Evolutionary conservation across 2,797 vertebrate species (phyloP).

Genomic region (Trachurus trachurus): DNA sequence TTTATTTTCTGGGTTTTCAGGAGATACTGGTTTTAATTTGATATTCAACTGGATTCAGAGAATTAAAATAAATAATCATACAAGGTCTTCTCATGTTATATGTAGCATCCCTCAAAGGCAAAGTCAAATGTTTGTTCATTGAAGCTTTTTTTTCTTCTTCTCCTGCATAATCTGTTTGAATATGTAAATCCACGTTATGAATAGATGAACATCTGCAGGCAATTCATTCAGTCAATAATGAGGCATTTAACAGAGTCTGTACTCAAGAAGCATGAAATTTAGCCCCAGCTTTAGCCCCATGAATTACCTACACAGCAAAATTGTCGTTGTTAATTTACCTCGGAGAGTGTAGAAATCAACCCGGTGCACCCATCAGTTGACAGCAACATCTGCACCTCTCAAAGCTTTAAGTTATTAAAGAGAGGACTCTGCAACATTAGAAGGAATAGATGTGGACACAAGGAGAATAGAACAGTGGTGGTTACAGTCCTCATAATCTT

Average conservation of each 20-base stretch:
- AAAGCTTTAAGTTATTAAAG: constrained; percentile 32
- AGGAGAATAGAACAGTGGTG: background rate
- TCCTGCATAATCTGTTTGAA: constrained; percentile 74
- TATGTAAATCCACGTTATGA: constrained; percentile 80
- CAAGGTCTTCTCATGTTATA: constrained; percentile 54
- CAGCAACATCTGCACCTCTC: constrained; percentile 39
- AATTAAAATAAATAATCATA: constrained; percentile 45
- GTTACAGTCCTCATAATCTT: background rate
- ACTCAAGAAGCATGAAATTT: constrained; percentile 77
- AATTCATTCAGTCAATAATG: constrained; percentile 79
- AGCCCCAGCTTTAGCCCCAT: constrained; percentile 58
- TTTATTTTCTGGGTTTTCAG: constrained; percentile 19
- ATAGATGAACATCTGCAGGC: constrained; percentile 81
- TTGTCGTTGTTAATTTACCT: constrained; percentile 64
- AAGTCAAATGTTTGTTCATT: constrained; percentile 72
- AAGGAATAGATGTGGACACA: constrained; percentile 16
- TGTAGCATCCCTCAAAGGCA: constrained; percentile 64
- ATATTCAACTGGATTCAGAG: constrained; percentile 42
- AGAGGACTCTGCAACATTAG: constrained; percentile 46
- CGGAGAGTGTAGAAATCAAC: constrained; percentile 50
- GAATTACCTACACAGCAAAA: constrained; percentile 61
- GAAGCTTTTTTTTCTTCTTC: constrained; percentile 53
- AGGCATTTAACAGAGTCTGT: constrained; percentile 72
- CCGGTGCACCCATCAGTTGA: background rate
- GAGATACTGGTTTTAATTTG: constrained; percentile 30